These are phyloP conservation scores for Charaxes varanes DNA, from an alignment of 1,140 invertebrate genomes.

Conservation along the genomic window DNA sequence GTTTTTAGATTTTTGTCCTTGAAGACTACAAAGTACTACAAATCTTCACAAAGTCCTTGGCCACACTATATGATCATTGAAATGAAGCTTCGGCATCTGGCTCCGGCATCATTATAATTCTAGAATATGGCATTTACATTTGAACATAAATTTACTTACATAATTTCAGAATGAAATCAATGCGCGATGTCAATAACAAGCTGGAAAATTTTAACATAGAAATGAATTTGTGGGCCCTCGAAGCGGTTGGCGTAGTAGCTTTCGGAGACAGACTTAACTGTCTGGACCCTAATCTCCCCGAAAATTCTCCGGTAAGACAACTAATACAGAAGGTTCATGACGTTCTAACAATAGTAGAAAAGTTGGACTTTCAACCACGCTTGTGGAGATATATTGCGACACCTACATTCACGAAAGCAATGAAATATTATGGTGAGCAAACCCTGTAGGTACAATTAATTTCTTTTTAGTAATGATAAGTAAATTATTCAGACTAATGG, in stretches of 20 bases:
- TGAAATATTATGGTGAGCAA: conserved; percentile 52
- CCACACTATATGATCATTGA: not conserved
- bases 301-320: conserved; percentile 72
- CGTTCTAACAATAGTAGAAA: conserved; percentile 72
- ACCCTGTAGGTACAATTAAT: no score
- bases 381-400: conserved; percentile 80
- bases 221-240: conserved; percentile 78
- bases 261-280: conserved; percentile 81
- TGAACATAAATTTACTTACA: no score
- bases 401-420: conserved; percentile 72
- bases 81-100: no score
- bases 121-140: no score
- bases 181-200: conserved; percentile 58
- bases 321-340: conserved; percentile 77
- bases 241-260: conserved; percentile 78
- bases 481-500: no score
- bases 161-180: conserved; percentile 40
- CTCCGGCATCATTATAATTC: no score
- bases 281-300: conserved; percentile 65
- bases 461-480: no score
- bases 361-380: conserved; percentile 78
- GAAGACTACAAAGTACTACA: no score
- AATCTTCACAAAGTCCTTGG: not conserved
- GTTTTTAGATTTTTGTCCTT: no score
- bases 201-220: conserved; percentile 75